Base-by-base conservation (phyloP, 1,140 invertebrate species). In the Heliconius hermathena region DNA sequence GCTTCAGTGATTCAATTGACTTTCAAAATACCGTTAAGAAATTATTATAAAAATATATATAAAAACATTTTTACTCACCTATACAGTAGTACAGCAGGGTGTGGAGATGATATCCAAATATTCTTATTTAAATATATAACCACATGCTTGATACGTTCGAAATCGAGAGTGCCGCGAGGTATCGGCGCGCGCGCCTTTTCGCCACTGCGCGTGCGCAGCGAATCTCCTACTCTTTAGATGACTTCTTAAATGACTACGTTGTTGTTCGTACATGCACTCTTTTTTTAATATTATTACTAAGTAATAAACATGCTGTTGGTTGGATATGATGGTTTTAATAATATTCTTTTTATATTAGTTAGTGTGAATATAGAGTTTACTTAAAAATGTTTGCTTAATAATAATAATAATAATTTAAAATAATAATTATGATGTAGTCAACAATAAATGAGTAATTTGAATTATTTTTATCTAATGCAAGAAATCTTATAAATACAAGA, bases 81-180 rank as follows among this genome's bases (percentile, higher is more conserved):
- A 70, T 46, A 49, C 71, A 38, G 11, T 26, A 78, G 38, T 57
- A 38, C 46, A 57, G 74, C 71, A 26, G 73, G 73, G 9, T 57
- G n/a, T 66, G 46, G 70, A 52, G 78, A 71, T 60, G 33, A 22
- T 77, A 73, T 80, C 74, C 79, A 76, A 76, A 60, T 9, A 41
- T 9, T 80, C 73, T 76, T 76, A 41, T 80, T 76, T 74, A 79
- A 73, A 80, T 73, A 54, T 72, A 54, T 8, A 76, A 80, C 78
- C 79, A 82, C 71, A 81, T 84, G 74, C 79, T 83, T 83, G 74
- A 57, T 82, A 82, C 70, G 80, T 75, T 78, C 20, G 79, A 84
- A 80, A 84, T 73, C 76, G 83, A 87, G 82, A 88, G 83, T 85
- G 79, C 72, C 76, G 78, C 78, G 80, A 77, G 66, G 81, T 83